Percentiles rank a stretch among this genome's conserved stretches.
Evolutionary conservation across 2,797 vertebrate species (phyloP).

Genomic region (Triplophysa bombifrons): DNA sequence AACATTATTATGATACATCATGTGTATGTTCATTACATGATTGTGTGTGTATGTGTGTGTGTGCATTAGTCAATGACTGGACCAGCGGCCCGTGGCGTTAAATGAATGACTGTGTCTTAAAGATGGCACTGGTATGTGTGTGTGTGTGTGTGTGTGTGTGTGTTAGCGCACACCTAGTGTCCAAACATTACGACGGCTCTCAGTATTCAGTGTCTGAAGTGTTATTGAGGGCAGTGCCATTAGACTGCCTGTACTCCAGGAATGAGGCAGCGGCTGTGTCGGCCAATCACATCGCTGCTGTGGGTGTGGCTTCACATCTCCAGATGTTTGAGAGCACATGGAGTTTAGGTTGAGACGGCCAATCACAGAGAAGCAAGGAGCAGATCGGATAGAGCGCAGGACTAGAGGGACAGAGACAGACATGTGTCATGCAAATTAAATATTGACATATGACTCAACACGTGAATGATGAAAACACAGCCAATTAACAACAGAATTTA

Average conservation of each 20-base stretch:
- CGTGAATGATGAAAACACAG: too few species aligned
- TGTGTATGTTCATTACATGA: not conserved
- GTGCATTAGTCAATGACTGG: too few species aligned
- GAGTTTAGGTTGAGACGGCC: slow-evolving; percentile 33
- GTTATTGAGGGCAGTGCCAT: slow-evolving; percentile 1
- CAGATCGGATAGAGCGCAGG: slow-evolving; percentile 74
- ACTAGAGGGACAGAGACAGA: slow-evolving; percentile 2
- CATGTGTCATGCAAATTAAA: not conserved
- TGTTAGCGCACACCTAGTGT: slow-evolving; percentile 71
- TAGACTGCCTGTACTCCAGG: slow-evolving; percentile 75
- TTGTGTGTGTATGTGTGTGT: too few species aligned
- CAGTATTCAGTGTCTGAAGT: slow-evolving; percentile 40
- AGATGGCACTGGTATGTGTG: not conserved
- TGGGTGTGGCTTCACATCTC: not conserved
- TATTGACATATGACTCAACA: too few species aligned
- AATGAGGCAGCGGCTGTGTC: slow-evolving; percentile 57
- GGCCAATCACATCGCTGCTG: slow-evolving; percentile 17
- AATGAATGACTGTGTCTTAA: not conserved
- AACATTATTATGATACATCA: not conserved
- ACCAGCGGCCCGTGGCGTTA: too few species aligned
- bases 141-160: not conserved
- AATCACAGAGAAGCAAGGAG: slow-evolving; percentile 69
- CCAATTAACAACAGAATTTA: too few species aligned
- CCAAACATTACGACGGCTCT: slow-evolving; percentile 67
- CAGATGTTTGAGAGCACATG: slow-evolving; percentile 38